Base-by-base conservation (phyloP, 1,140 invertebrate species). In the Coenobita brevimanus region DNA sequence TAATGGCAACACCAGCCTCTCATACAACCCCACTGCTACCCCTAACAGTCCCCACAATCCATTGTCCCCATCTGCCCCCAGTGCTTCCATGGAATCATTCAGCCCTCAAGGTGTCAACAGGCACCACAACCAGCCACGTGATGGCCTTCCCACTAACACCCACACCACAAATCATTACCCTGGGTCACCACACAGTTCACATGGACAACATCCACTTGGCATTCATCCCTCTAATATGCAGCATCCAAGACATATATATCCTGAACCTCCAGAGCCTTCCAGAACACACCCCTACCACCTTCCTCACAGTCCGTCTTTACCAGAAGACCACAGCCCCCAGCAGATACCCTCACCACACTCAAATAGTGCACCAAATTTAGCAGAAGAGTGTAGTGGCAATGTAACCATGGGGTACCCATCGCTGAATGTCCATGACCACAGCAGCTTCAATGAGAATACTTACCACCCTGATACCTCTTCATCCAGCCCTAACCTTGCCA, bases 391-490 rank as follows among this genome's bases (percentile, higher is more conserved):
- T 13, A 27, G 15, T 6, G 8, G 3, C 0, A 17, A 36, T n/a
- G 54, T 46, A 0, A 27, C 21, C 17, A 30, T 79, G 27, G 64
- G 46, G 60, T 73, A 87, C 62, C 62, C 85, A 21, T 76, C 78
- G 38, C 84, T 85, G 8, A 76, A 46, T 50, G 60, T 27, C 6
- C 13, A 30, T 27, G 83, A 86, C 8, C 78, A 79, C 73, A 43
- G 54, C 21, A 79, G 83, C 41, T 86, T 79, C 46, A 86, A 78
- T 33, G 83, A 86, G 13, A 78, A 36, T 57, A 33, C 62, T 33
- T 87, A 54, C 62, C 84, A 54, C 17, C 84, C 60, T 17, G 84
- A 87, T 76, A 87, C 84, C 21, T 87, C 84, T 0, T 69, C 84
- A 17, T 87, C 84, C 1, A 80, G 75, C 46, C 84, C 84, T n/a